phyloP scores from a whole-genome alignment of 2,888 invertebrate genomes.

The Furcula furcula region DNA sequence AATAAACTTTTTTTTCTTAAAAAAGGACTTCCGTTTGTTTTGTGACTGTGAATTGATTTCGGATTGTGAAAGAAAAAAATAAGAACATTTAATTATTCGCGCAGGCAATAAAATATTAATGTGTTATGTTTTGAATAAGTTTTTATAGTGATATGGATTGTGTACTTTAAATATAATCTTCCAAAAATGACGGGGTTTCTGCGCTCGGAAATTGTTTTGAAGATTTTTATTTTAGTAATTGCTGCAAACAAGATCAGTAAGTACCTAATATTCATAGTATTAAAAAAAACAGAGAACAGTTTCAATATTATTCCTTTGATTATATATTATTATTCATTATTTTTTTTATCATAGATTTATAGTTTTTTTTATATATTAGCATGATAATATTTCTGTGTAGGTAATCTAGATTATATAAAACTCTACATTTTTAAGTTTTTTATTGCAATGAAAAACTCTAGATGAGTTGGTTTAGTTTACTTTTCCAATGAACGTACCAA shows the following conservation, averaged over 20 bases:
- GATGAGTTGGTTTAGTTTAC: too few species aligned
- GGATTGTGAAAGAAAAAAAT: constrained; percentile 11
- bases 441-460: too few species aligned
- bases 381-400: too few species aligned
- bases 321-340: too few species aligned
- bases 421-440: too few species aligned
- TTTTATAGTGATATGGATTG: constrained; percentile 38
- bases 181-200: constrained; percentile 57
- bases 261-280: too few species aligned
- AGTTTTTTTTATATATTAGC: too few species aligned
- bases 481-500: too few species aligned
- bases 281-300: too few species aligned
- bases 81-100: constrained; percentile 8
- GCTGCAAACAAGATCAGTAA: constrained; percentile 54
- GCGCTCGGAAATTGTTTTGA: constrained; percentile 52
- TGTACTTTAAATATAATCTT: constrained; percentile 39
- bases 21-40: constrained; percentile 1
- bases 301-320: too few species aligned
- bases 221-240: constrained; percentile 50
- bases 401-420: too few species aligned
- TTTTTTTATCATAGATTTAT: too few species aligned
- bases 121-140: constrained; percentile 26
- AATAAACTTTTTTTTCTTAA: constrained; percentile 14
- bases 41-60: constrained; percentile 18
- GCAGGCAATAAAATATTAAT: constrained; percentile 4